phyloP scores from a whole-genome alignment of 2,113 vertebrate species.

The Hypomesus transpacificus region DNA sequence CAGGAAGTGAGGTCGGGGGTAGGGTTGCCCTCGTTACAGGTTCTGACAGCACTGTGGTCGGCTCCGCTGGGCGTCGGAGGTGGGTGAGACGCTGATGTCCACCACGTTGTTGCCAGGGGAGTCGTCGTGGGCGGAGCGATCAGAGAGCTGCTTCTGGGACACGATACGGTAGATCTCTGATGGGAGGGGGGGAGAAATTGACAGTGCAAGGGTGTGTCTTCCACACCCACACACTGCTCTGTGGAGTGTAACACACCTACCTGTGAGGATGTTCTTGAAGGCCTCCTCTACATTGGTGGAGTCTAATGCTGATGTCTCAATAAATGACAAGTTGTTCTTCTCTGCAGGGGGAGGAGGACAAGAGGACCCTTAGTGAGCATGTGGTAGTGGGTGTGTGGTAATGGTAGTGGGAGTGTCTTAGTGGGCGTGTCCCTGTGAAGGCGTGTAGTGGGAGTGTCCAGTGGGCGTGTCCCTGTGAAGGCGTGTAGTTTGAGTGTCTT shows the following conservation, averaged over 20 bases:
- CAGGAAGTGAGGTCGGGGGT: conserved; percentile 12
- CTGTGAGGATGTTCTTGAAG: conserved; percentile 99
- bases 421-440: too few species aligned
- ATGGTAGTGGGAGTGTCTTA: too few species aligned
- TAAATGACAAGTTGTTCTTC: conserved; percentile 97
- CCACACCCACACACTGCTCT: too few species aligned
- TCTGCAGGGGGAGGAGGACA: conserved; percentile 70
- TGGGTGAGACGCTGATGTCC: conserved; percentile 96
- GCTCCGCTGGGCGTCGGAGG: conserved; percentile 91
- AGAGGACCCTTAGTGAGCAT: too few species aligned
- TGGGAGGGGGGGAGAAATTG: conserved; percentile 8
- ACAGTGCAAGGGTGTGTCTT: not conserved
- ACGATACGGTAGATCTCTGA: conserved; percentile 98
- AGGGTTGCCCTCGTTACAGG: conserved; percentile 80
- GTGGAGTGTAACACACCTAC: conserved; percentile 55
- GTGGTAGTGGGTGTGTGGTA: too few species aligned
- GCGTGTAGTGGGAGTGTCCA: too few species aligned
- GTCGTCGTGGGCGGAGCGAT: conserved; percentile 91
- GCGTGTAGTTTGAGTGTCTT: too few species aligned
- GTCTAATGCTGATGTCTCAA: conserved; percentile 96
- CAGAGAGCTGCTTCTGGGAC: conserved; percentile 96
- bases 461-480: too few species aligned
- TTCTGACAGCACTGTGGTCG: conserved; percentile 99
- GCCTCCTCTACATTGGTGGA: conserved; percentile 98
- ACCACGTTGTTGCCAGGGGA: conserved; percentile 98